These are phyloP conservation scores for Phortica magna DNA, from an alignment of 2,888 invertebrate species.

Conservation along the genomic window DNA sequence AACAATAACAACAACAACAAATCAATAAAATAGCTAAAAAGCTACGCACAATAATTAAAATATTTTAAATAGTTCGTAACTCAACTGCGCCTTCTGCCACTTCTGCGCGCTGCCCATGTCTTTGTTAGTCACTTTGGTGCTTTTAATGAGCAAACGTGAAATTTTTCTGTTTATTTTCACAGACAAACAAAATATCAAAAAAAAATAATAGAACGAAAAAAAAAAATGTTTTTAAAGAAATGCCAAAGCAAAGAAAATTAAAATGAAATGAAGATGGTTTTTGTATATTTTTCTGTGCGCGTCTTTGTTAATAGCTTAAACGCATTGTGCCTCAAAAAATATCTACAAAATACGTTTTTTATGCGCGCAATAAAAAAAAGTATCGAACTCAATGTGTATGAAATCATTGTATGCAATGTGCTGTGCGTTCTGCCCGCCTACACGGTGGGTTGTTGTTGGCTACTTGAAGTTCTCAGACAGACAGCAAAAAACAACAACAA, in stretches of 20 bases:
- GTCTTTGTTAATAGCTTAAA: conserved; percentile 25
- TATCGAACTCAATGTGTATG: conserved; percentile 16
- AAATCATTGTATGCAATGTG: conserved; percentile 27
- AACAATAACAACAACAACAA: conserved; percentile 8
- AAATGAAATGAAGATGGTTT: conserved; percentile 10
- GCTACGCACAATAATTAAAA: conserved; percentile 64
- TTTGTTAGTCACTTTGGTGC: conserved; percentile 8
- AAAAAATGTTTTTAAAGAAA: neutral
- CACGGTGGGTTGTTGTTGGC: neutral
- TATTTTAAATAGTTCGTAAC: conserved; percentile 63
- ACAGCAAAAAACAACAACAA: conserved; percentile 40
- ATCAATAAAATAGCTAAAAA: conserved; percentile 11
- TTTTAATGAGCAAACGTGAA: conserved; percentile 33
- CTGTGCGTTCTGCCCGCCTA: neutral
- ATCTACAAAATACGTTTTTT: neutral
- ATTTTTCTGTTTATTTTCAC: conserved; percentile 32
- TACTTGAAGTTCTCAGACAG: conserved; percentile 38
- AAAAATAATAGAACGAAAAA: neutral
- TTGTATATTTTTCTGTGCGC: conserved; percentile 4
- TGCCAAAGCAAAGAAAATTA: neutral
- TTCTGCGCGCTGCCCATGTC: neutral
- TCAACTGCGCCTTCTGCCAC: neutral
- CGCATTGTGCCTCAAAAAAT: neutral
- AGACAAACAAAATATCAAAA: conserved; percentile 19
- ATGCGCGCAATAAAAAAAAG: neutral